Evolutionary conservation across 2,113 vertebrate species (phyloP).

Genomic region (Sinosuthora webbiana): DNA sequence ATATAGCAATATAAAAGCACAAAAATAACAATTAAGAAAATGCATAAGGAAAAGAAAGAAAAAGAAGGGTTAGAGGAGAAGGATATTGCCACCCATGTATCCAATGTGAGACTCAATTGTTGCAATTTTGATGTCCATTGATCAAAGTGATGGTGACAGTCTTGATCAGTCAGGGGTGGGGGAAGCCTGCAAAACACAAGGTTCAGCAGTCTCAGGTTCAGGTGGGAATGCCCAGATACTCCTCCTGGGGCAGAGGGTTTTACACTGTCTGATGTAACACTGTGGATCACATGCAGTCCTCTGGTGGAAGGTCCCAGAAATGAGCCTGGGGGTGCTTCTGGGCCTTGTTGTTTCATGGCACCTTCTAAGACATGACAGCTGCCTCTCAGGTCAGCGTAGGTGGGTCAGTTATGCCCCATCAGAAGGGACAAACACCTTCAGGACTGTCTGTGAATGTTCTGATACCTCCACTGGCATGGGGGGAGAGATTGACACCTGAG

Average conservation of each 20-base stretch:
- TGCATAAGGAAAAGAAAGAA: neutral
- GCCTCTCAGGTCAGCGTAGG: rapidly evolving
- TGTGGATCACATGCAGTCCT: neutral
- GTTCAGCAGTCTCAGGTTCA: neutral
- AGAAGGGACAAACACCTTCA: neutral
- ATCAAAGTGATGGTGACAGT: neutral
- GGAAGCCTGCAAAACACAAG: rapidly evolving
- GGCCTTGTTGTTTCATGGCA: neutral
- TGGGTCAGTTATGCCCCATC: no score
- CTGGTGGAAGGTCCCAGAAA: neutral
- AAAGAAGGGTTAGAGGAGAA: neutral
- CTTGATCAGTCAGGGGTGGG: neutral
- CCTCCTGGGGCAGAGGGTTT: neutral
- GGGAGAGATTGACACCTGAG: neutral
- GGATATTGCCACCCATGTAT: neutral
- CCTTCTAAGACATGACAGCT: neutral
- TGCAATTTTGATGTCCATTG: neutral
- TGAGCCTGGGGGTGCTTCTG: neutral
- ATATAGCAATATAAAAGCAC: neutral
- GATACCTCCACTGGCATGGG: neutral
- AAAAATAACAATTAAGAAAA: neutral
- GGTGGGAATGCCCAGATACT: neutral
- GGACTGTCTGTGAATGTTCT: neutral
- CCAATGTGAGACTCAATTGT: rapidly evolving
- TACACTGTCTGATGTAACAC: no score